A percentile compares a stretch with the other conserved stretches of the same genome.
Conservation (phyloP, 2,888 invertebrate genomes). For the Steinernema hermaphroditum region DNA sequence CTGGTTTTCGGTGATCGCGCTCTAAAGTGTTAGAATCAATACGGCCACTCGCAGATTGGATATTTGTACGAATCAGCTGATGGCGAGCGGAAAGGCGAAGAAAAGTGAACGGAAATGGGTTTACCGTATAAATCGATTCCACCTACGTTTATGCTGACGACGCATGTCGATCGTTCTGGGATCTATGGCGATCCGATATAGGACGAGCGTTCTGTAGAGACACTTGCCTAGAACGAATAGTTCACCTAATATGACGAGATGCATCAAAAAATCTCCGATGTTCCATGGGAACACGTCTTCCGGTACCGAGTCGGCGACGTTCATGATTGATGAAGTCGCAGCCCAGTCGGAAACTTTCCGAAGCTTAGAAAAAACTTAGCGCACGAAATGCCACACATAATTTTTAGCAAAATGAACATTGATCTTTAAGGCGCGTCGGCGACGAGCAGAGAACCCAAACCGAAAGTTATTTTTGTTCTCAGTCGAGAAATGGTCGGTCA, state of each 20-base stretch:
- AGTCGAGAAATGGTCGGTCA: too few species aligned
- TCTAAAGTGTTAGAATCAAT: background rate
- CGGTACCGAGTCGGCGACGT: background rate
- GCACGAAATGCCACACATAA: constrained; percentile 9
- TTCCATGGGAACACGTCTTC: background rate
- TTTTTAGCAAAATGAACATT: background rate
- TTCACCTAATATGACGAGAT: constrained; percentile 4
- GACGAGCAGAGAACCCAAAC: too few species aligned
- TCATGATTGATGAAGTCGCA: constrained; percentile 11
- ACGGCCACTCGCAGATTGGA: background rate
- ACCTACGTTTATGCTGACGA: background rate
- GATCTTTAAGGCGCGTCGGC: background rate
- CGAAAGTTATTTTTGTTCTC: too few species aligned
- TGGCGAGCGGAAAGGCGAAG: too few species aligned
- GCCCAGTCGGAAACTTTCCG: background rate
- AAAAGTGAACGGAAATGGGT: background rate
- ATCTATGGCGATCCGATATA: background rate
- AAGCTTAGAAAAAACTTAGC: background rate
- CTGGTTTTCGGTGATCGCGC: background rate
- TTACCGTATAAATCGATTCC: background rate
- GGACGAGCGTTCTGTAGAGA: background rate
- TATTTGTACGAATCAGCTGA: too few species aligned
- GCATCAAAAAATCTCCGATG: background rate
- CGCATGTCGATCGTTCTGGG: background rate
- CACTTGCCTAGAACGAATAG: background rate